Percentiles rank a stretch among this genome's conserved stretches.
These are phyloP conservation scores for Chaetura pelagica DNA, from an alignment of 2,113 vertebrate species.

Conservation along the genomic window DNA sequence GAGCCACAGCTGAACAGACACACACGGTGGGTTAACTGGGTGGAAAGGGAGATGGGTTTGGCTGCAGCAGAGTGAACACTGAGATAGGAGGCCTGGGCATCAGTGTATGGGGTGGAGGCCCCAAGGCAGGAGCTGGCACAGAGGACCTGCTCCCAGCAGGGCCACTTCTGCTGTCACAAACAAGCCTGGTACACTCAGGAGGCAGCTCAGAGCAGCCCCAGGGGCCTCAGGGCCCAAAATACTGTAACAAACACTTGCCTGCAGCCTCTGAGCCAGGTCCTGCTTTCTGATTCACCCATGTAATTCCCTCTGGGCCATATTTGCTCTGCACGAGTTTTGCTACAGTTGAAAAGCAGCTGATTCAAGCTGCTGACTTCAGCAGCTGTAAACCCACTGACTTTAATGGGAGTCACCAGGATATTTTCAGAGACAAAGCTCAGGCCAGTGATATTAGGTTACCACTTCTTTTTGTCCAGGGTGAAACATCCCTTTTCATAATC, in stretches of 20 bases:
- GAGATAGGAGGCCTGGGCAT: neutral
- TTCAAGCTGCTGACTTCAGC: neutral
- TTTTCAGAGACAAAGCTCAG: conserved; percentile 9
- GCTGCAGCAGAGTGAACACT: neutral
- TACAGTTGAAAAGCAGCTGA: neutral
- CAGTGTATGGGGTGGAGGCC: rapidly evolving
- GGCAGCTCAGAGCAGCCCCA: neutral
- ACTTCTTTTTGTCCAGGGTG: neutral
- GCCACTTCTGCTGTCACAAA: neutral
- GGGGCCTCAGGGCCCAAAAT: neutral
- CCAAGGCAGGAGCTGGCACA: neutral
- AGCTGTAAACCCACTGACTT: neutral
- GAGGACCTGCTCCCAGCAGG: neutral
- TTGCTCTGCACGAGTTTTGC: neutral
- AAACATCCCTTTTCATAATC: neutral
- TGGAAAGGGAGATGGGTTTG: neutral
- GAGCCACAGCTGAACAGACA: neutral
- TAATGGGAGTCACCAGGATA: neutral
- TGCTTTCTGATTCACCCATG: neutral
- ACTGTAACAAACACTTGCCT: neutral
- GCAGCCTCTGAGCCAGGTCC: neutral
- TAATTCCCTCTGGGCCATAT: neutral
- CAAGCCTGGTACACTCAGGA: neutral
- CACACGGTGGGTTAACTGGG: rapidly evolving
- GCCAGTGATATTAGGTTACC: neutral